Percentiles rank a stretch among this genome's conserved stretches.
Evolutionary conservation across 37 sponge, comb jelly and placozoan species (phyloP).

Genomic region (Mnemiopsis leidyi): DNA sequence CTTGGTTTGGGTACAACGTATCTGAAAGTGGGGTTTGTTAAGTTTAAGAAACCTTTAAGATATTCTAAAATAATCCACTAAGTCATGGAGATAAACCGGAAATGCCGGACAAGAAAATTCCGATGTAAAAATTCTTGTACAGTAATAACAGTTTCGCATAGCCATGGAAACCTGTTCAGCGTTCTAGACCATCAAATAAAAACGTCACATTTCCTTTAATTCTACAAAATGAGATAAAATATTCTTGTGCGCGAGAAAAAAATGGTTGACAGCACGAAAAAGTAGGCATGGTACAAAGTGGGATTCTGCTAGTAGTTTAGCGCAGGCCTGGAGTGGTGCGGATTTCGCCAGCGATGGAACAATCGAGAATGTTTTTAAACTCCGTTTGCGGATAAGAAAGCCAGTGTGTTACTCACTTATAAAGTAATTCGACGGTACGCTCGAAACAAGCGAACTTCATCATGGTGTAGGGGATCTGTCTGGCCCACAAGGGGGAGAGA

Average conservation of each 20-base stretch:
- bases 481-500: slow-evolving; percentile 90
- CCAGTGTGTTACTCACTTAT: slow-evolving; percentile 73
- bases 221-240: background rate
- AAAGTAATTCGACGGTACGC: slow-evolving; percentile 94
- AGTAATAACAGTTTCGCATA: too few species aligned
- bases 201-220: background rate
- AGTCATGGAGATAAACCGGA: too few species aligned
- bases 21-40: background rate
- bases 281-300: background rate
- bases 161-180: too few species aligned
- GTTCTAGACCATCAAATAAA: too few species aligned
- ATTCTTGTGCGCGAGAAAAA: slow-evolving; percentile 4
- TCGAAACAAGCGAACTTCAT: slow-evolving; percentile 99
- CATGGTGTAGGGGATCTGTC: slow-evolving; percentile 99
- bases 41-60: too few species aligned
- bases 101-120: too few species aligned
- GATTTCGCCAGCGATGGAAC: background rate
- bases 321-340: background rate
- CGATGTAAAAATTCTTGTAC: too few species aligned
- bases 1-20: slow-evolving; percentile 92
- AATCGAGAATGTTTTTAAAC: background rate
- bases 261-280: background rate
- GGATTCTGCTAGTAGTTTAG: slow-evolving; percentile 32
- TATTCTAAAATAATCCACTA: too few species aligned
- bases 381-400: background rate